A percentile compares a stretch with the other conserved stretches of the same genome.
These are phyloP conservation scores for Tympanuchus pallidicinctus DNA, from an alignment of 2,113 vertebrate species.

Conservation along the genomic window DNA sequence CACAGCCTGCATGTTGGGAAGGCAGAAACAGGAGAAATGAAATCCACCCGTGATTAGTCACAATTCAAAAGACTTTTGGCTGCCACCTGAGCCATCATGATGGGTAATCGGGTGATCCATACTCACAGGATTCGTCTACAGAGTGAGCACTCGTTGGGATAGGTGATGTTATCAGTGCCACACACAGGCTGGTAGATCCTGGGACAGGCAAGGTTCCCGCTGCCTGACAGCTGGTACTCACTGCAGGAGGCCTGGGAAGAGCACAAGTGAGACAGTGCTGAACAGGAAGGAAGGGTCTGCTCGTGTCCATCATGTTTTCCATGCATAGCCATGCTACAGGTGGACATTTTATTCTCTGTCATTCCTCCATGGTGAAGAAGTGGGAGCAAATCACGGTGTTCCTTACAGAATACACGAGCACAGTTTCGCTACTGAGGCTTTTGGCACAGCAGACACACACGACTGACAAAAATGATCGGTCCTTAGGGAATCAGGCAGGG, in stretches of 20 bases:
- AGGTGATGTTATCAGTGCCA: slow-evolving; percentile 10
- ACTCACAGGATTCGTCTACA: slow-evolving; percentile 25
- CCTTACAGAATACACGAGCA: not conserved
- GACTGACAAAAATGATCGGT: not conserved
- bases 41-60: not conserved
- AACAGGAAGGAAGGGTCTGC: not conserved
- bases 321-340: not conserved
- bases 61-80: not conserved
- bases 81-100: not conserved
- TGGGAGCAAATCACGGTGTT: not conserved
- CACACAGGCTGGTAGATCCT: slow-evolving; percentile 8
- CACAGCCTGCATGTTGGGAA: not conserved
- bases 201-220: not conserved
- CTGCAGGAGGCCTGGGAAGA: slow-evolving; percentile 2
- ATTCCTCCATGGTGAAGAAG: not conserved
- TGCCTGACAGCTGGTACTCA: fast-evolving
- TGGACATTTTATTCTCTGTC: not conserved
- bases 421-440: not conserved
- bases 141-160: slow-evolving; percentile 57
- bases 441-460: not conserved
- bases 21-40: slow-evolving; percentile 25
- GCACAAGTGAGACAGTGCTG: not conserved
- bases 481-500: not conserved
- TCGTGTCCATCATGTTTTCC: not conserved
- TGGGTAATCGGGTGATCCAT: not conserved